Evolutionary conservation across 2,797 vertebrate species (phyloP).

Genomic region (Pangasius krempfi): DNA sequence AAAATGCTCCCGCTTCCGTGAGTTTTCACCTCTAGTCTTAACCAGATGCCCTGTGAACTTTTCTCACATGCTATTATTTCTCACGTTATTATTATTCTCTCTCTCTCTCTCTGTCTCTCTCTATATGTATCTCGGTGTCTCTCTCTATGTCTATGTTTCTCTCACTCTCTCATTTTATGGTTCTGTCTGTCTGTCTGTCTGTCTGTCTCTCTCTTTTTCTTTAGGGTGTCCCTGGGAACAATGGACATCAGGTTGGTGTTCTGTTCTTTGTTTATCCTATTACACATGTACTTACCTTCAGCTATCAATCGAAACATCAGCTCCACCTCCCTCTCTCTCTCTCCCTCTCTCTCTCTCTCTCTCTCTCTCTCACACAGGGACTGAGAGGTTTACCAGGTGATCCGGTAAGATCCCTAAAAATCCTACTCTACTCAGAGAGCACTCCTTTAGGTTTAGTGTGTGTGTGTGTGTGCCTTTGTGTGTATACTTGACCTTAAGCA

Average conservation of each 20-base stretch:
- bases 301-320: not conserved
- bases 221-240: constrained; percentile 71
- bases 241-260: constrained; percentile 70
- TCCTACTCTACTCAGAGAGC: not conserved
- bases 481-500: not conserved
- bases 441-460: not conserved
- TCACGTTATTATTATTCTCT: not conserved
- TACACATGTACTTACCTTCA: not conserved
- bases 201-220: not conserved
- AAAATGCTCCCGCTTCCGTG: not conserved
- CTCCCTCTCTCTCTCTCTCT: not conserved
- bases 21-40: not conserved
- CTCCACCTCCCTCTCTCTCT: not conserved
- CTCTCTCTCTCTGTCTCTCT: not conserved
- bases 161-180: not conserved
- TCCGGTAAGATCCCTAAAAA: constrained; percentile 65
- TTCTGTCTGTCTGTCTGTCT: not conserved
- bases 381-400: constrained; percentile 72
- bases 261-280: not conserved
- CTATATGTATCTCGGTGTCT: not conserved
- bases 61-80: not conserved
- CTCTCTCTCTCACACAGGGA: constrained; percentile 66
- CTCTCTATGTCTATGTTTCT: not conserved
- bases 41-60: not conserved
- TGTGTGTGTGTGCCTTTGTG: constrained; percentile 3